Evolutionary conservation across 2,113 vertebrate genomes (phyloP).

Genomic region (Callorhinus ursinus): DNA sequence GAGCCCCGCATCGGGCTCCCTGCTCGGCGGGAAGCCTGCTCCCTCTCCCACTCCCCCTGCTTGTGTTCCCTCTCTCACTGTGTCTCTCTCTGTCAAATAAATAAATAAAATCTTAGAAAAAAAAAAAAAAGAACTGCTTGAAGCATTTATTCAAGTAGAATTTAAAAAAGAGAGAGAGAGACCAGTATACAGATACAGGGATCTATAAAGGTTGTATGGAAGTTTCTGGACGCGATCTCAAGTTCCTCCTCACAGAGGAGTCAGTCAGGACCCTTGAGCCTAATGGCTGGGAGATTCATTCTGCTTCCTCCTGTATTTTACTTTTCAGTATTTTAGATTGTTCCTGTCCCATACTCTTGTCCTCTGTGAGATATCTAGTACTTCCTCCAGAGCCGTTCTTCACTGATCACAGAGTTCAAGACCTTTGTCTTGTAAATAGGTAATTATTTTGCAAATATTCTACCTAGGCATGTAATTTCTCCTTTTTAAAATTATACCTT

Average conservation of each 20-base stretch:
- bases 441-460: background rate
- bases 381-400: background rate
- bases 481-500: background rate
- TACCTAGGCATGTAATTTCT: background rate
- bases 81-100: too few species aligned
- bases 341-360: background rate
- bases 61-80: too few species aligned
- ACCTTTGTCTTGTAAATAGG: background rate
- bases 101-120: too few species aligned
- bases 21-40: too few species aligned
- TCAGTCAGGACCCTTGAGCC: background rate
- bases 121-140: too few species aligned
- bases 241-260: background rate
- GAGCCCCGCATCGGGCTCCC: too few species aligned
- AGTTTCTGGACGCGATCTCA: background rate
- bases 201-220: background rate
- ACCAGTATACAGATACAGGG: background rate
- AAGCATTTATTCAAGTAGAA: too few species aligned
- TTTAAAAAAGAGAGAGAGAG: background rate
- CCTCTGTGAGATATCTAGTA: background rate
- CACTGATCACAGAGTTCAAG: background rate
- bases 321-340: background rate
- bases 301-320: background rate
- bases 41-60: too few species aligned
- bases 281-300: background rate